Evolutionary conservation across 2,888 invertebrate genomes (phyloP), one percentile per base, ranked within the genome.

Genomic region (Sclerodermus sp.): DNA sequence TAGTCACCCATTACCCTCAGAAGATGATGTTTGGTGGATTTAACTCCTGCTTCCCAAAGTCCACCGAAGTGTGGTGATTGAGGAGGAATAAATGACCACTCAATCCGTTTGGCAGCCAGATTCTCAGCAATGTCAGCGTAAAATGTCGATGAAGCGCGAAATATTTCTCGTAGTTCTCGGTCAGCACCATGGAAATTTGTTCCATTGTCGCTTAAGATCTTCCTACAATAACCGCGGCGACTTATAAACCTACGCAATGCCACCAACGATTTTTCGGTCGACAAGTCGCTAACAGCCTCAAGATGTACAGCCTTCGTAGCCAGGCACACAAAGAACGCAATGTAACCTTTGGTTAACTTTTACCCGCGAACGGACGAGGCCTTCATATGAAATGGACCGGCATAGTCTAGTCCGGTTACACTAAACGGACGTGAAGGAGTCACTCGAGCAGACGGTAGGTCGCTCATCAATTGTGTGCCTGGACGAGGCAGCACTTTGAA

Each of bases 71-170:
- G 58, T 1, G 67, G 63, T 9, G 62, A 47, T 13, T 40, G 16
- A 10, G 68, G 60, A 1, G 67, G 64, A 32, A 60, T 68, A 42
- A 70, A 72, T 12, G 62, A 51, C 68, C 69, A 71, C 30, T 15
- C 13, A 1, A 48, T 48, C 14, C 54, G 51, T 13, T 47, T 43
- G 32, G 47, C 38, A 4, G 47, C 53, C n/a, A 53, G 30, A 6
- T 13, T 14, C 1, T 3, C 23, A 23, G 23, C 23, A 23, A 23
- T 8, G 4, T 23, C 23, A 3, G 3, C 8, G 8, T 23, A 23
- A 8, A 23, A 23, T 3, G 23, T 5, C 3, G 36, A 36, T 5
- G 36, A 4, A 6, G 36, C n/a, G 12, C 23, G 3, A 23, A 23
- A 23, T 8, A 23, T 23, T 8, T 23, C 23, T 23, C 23, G 3